Conservation (phyloP, 2,113 vertebrate genomes). For the Ovibos moschatus region DNA sequence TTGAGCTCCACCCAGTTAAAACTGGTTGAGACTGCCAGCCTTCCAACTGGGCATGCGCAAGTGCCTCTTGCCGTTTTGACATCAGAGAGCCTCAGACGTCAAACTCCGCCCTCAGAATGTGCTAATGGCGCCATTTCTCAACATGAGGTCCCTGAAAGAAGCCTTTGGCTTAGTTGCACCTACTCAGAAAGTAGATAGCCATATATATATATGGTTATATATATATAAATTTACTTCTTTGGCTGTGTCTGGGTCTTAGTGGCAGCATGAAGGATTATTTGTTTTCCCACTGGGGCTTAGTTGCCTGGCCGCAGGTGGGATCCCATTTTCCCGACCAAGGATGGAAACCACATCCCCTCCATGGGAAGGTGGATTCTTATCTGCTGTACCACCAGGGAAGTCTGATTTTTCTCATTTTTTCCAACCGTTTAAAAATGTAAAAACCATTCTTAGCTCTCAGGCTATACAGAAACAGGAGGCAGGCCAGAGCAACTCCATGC, state of each 20-base stretch:
- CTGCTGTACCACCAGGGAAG: neutral
- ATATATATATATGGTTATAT: neutral
- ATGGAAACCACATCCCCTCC: neutral
- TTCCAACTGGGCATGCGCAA: neutral
- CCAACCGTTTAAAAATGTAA: neutral
- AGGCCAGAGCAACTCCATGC: neutral
- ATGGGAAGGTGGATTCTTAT: neutral
- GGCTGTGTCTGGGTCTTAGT: neutral
- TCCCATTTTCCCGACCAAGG: neutral
- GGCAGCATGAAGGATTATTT: neutral
- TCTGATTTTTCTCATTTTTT: neutral
- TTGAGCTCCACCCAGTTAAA: neutral
- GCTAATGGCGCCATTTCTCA: neutral
- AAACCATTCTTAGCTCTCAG: neutral
- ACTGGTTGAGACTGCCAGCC: neutral
- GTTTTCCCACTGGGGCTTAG: neutral
- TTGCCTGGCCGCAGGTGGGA: neutral
- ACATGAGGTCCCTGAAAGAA: neutral
- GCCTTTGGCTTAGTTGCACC: neutral
- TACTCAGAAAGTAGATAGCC: neutral
- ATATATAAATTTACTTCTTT: neutral
- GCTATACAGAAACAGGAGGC: neutral
- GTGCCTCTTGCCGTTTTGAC: neutral
- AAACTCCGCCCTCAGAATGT: neutral
- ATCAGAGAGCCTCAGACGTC: neutral